Percentiles rank a stretch among this genome's conserved stretches.
phyloP scores from a whole-genome alignment of 2,797 vertebrate genomes.

The Danio albolineatus region DNA sequence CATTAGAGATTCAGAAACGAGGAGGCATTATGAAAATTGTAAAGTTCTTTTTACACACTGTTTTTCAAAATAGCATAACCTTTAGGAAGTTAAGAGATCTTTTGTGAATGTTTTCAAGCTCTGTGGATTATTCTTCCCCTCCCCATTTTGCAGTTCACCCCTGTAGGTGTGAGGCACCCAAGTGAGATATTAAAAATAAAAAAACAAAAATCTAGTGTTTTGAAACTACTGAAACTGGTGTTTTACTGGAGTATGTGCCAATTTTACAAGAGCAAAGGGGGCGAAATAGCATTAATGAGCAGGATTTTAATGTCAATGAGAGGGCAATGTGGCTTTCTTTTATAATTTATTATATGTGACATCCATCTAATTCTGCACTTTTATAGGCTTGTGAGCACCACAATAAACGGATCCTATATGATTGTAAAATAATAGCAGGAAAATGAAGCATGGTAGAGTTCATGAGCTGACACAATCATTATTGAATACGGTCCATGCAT shows the following conservation, averaged over 20 bases:
- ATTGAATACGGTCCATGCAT: constrained; percentile 63
- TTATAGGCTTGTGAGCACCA: constrained; percentile 80
- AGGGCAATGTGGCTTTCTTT: constrained; percentile 20
- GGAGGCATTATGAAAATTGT: constrained; percentile 64
- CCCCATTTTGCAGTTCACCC: constrained; percentile 36
- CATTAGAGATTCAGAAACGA: constrained; percentile 62
- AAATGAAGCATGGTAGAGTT: constrained; percentile 73
- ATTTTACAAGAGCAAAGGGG: constrained; percentile 14
- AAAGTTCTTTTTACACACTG: constrained; percentile 51
- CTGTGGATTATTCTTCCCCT: constrained; percentile 35
- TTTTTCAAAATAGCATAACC: constrained; percentile 41
- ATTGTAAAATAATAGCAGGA: constrained; percentile 76
- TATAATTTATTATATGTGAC: constrained; percentile 67
- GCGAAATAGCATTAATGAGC: constrained; percentile 8
- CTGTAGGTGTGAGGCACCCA: constrained; percentile 4
- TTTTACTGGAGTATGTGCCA: constrained; percentile 3
- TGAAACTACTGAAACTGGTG: not conserved
- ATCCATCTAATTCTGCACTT: constrained; percentile 80
- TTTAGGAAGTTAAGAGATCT: constrained; percentile 48
- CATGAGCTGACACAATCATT: constrained; percentile 74
- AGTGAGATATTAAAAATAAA: not conserved
- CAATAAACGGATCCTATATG: constrained; percentile 78
- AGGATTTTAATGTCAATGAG: constrained; percentile 52
- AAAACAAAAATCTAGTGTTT: not conserved
- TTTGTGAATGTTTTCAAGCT: constrained; percentile 40